Conservation (phyloP, 2,888 invertebrate genomes). For the Spilarctia lutea region DNA sequence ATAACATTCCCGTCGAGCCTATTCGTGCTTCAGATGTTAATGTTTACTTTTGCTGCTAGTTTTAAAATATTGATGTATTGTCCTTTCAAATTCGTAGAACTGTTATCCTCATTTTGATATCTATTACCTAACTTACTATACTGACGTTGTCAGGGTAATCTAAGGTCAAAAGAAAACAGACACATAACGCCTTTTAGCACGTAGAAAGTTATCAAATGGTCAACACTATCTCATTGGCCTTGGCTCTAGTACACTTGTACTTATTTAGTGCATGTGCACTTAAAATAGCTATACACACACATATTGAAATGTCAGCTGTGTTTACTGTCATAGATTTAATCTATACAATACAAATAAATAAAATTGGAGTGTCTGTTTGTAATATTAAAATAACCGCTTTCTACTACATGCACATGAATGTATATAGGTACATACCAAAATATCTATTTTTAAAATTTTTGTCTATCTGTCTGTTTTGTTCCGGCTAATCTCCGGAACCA, state of each 20-base stretch:
- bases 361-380: no score
- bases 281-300: slow-evolving; percentile 10
- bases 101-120: background rate
- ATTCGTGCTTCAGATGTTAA: no score
- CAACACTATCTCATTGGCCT: slow-evolving; percentile 26
- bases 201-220: slow-evolving; percentile 44
- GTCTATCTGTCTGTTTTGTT: no score
- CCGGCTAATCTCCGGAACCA: no score
- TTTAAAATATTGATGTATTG: background rate
- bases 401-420: no score
- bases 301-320: background rate
- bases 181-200: slow-evolving; percentile 35
- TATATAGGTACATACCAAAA: no score
- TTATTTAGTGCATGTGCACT: slow-evolving; percentile 27
- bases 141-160: slow-evolving; percentile 40
- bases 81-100: background rate
- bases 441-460: no score
- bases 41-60: no score
- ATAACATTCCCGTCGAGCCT: no score
- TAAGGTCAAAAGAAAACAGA: slow-evolving; percentile 34
- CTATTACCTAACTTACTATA: slow-evolving; percentile 18
- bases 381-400: no score
- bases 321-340: slow-evolving; percentile 11
- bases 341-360: no score
- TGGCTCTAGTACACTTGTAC: slow-evolving; percentile 37